Conservation (phyloP, 2,888 invertebrate genomes). For the Oligia latruncula region DNA sequence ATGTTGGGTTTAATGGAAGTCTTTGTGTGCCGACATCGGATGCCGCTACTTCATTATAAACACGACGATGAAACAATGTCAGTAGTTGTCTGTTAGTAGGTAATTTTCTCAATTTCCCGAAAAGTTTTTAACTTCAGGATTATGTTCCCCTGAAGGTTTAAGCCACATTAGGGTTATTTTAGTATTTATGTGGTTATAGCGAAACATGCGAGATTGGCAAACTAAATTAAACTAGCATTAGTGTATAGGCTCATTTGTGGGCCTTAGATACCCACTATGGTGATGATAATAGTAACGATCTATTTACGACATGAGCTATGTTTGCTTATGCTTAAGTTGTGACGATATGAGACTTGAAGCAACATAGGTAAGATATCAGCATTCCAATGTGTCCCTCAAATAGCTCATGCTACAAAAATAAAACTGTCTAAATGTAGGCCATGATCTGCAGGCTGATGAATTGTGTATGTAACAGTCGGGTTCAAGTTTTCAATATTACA, state of each 20-base stretch:
- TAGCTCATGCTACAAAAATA: background rate
- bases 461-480: conserved; percentile 29
- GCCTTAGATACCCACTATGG: background rate
- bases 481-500: conserved; percentile 12
- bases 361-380: background rate
- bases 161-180: conserved; percentile 28
- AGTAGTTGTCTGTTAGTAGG: conserved; percentile 39
- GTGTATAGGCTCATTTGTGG: background rate
- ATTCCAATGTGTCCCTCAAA: background rate
- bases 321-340: background rate
- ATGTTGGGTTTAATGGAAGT: conserved; percentile 31
- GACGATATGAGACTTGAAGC: background rate
- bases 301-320: background rate
- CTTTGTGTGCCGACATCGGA: conserved; percentile 37
- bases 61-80: conserved; percentile 55
- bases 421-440: background rate
- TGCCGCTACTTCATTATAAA: conserved; percentile 66
- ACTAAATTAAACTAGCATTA: conserved; percentile 40
- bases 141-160: background rate
- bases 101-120: conserved; percentile 54
- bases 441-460: conserved; percentile 11
- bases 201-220: conserved; percentile 15
- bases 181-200: conserved; percentile 18
- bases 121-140: conserved; percentile 31
- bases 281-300: background rate